phyloP scores from a whole-genome alignment of 2,797 vertebrate species.

The Vespertilio murinus region DNA sequence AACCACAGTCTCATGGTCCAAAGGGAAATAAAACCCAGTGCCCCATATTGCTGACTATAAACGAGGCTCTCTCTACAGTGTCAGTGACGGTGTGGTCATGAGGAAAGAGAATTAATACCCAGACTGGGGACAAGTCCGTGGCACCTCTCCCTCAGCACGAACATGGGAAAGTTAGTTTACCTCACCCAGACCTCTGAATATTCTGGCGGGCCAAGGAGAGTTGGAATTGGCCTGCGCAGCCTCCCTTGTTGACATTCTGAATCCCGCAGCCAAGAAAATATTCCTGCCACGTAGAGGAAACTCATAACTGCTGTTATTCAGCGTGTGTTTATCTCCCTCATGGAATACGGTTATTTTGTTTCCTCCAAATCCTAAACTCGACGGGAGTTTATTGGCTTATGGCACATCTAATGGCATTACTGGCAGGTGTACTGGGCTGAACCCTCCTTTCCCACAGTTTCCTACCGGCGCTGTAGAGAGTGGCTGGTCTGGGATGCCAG shows the following conservation, averaged over 20 bases:
- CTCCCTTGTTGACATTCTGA: constrained; percentile 28
- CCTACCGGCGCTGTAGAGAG: not conserved
- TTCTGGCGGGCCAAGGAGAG: constrained; percentile 40
- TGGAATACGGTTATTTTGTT: constrained; percentile 43
- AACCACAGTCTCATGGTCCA: constrained; percentile 40
- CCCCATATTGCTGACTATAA: not conserved
- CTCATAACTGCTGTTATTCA: constrained; percentile 37
- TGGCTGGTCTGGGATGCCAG: not conserved
- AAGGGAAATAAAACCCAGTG: constrained; percentile 56
- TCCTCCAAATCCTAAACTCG: not conserved
- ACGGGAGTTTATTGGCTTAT: not conserved
- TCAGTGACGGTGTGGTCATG: not conserved
- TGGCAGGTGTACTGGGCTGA: not conserved
- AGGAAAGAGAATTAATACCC: constrained; percentile 35
- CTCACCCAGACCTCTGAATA: constrained; percentile 27
- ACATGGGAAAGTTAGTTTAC: not conserved
- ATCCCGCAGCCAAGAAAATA: constrained; percentile 59
- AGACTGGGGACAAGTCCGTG: not conserved
- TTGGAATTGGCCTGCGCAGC: not conserved
- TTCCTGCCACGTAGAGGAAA: constrained; percentile 52
- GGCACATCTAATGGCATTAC: not conserved
- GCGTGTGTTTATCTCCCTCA: constrained; percentile 1
- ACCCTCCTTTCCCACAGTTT: not conserved
- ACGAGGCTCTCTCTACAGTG: constrained; percentile 41
- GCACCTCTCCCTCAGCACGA: not conserved